Percentiles rank a stretch among this genome's conserved stretches.
These are phyloP conservation scores for Cromileptes altivelis DNA, from an alignment of 2,113 vertebrate genomes.

Conservation along the genomic window DNA sequence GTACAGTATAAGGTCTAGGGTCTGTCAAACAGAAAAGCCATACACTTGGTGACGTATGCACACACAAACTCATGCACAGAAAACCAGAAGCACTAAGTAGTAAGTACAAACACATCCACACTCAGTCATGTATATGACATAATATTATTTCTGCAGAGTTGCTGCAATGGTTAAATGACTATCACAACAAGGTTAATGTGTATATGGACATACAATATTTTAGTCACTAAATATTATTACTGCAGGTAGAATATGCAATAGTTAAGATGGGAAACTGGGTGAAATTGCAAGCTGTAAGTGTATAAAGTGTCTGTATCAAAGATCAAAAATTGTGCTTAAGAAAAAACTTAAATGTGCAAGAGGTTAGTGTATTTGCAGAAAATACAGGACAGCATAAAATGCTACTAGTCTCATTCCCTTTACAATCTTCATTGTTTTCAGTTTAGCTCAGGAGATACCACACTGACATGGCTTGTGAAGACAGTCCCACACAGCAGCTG, in stretches of 20 bases:
- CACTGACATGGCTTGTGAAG: neutral
- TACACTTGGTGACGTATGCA: neutral
- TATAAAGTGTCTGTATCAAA: neutral
- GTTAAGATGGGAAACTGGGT: neutral
- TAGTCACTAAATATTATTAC: neutral
- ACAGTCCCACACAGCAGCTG: neutral
- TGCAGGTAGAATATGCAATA: neutral
- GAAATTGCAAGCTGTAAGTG: neutral
- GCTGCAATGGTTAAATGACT: neutral
- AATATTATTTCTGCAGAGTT: neutral
- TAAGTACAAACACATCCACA: neutral
- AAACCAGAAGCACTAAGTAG: neutral
- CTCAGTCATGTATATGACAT: neutral
- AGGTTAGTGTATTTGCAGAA: too few species aligned
- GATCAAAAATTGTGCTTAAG: neutral
- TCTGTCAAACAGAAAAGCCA: slow-evolving; percentile 24
- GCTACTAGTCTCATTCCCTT: neutral
- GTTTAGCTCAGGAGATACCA: neutral
- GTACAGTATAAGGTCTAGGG: neutral
- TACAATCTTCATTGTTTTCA: neutral
- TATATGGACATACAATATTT: neutral
- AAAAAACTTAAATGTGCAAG: neutral
- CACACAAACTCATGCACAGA: neutral
- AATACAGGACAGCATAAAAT: neutral
- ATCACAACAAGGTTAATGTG: neutral